Evolutionary conservation across 2,888 invertebrate species (phyloP), one percentile per base, ranked within the genome.

Genomic region (Mythimna lalbum): DNA sequence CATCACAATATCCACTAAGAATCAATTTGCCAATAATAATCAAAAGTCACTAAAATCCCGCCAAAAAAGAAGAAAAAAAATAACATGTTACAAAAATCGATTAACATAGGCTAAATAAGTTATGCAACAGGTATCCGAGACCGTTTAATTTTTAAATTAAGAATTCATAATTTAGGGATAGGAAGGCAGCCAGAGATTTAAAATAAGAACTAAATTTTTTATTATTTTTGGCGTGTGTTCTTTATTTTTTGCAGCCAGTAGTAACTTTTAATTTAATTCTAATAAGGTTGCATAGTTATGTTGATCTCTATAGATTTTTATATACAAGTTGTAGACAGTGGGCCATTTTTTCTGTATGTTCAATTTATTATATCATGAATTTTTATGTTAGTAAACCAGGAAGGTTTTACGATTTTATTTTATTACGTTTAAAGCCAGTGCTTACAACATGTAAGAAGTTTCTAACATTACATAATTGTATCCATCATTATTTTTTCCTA

Each of bases 21-120:
- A 39, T 39, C 14, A 39, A 39, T 39, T 39, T 39, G 14, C 14
- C 9, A 33, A 14, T 14, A 4, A 39, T 39, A 4, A 14, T n/a
- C n/a, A 14, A 39, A 10, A 39, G 39, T 14, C 14, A 14, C 14
- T 39, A 39, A 39, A 39, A 39, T 14, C 39, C 39, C 4, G 4
- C 14, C 39, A 39, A 39, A 4, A 36, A 10, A 10, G 3, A 36
- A 12, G 12, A 36, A 39, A 39, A 39, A 39, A 39, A 4, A 39
- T 56, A 39, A 49, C 65, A 61, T 47, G 52, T 43, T 43, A 43
- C 19, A 47, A 76, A 78, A 82, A 78, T 76, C 63, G 83, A 78
- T 85, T 85, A 63, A 65, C 63, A 60, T 65, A 59, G 76, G 59
- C 36, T 71, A 66, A 63, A 82, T 65, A 61, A 73, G 62, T 73